Evolutionary conservation across 92 coral and sea anemone genomes (phyloP).

Genomic region (Blastomussa wellsi): DNA sequence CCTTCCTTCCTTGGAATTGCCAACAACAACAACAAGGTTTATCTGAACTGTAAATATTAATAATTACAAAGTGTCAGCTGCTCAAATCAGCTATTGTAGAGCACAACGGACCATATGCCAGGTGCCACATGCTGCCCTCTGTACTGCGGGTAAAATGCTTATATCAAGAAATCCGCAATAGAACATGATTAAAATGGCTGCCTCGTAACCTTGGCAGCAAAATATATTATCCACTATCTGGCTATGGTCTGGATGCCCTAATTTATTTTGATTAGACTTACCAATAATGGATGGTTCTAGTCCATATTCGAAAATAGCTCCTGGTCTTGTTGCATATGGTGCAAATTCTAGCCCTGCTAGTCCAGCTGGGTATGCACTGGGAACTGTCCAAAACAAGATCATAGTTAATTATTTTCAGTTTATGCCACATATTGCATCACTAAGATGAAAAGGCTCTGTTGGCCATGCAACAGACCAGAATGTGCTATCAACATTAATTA

Average conservation of each 20-base stretch:
- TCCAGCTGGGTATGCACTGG: slow-evolving; percentile 66
- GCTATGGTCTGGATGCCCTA: neutral
- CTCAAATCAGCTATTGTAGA: too few species aligned
- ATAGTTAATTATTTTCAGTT: neutral
- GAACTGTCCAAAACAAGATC: slow-evolving; percentile 27
- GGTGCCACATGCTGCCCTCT: too few species aligned
- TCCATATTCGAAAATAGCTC: slow-evolving; percentile 69
- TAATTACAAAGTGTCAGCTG: too few species aligned
- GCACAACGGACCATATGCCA: too few species aligned
- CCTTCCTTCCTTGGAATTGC: too few species aligned
- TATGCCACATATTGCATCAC: neutral
- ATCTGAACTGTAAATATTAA: too few species aligned
- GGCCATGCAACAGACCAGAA: neutral
- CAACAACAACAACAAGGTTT: too few species aligned
- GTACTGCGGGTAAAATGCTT: too few species aligned
- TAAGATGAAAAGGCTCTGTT: neutral
- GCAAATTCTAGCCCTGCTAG: slow-evolving; percentile 77
- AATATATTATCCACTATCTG: too few species aligned
- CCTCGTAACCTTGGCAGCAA: too few species aligned
- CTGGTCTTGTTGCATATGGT: slow-evolving; percentile 71
- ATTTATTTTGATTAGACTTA: neutral
- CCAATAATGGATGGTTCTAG: slow-evolving; percentile 77
- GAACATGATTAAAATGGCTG: too few species aligned
- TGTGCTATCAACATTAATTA: neutral
- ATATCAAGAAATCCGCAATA: too few species aligned